Conservation (phyloP, 2,888 invertebrate species). For the Drosophila mercatorum region DNA sequence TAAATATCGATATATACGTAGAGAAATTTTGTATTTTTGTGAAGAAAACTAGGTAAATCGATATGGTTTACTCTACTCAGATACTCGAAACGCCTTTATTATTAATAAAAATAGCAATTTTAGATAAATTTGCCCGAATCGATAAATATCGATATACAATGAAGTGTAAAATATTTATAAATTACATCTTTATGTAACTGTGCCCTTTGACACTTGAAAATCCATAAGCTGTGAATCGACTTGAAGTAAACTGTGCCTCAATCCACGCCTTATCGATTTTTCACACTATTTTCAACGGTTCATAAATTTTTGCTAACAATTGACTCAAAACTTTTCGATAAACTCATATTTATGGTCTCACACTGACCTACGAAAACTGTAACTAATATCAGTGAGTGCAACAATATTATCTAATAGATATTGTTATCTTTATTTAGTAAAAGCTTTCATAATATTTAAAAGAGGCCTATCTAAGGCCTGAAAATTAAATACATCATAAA, state of each 20-base stretch:
- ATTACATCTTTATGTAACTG: too few relatives aligned
- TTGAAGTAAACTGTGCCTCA: neutral
- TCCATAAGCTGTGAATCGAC: too few relatives aligned
- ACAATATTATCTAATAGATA: constrained; percentile 10
- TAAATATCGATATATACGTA: neutral
- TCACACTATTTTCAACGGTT: neutral
- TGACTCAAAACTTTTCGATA: neutral
- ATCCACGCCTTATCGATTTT: neutral
- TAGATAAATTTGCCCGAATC: neutral
- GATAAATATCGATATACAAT: neutral
- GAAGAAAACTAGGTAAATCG: neutral
- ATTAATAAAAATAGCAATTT: neutral
- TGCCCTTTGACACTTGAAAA: too few relatives aligned
- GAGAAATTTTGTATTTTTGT: neutral
- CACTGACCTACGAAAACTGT: constrained; percentile 9
- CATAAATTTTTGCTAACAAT: neutral
- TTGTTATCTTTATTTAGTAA: constrained; percentile 15
- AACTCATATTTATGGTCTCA: neutral
- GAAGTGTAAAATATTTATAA: neutral
- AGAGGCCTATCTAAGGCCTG: constrained; percentile 14
- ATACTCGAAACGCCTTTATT: neutral
- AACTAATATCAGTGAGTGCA: neutral
- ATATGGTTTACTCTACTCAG: too few relatives aligned
- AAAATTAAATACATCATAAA: constrained; percentile 25
- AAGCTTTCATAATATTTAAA: neutral